Conservation (phyloP, 2,888 invertebrate genomes). For the Amiota communis region DNA sequence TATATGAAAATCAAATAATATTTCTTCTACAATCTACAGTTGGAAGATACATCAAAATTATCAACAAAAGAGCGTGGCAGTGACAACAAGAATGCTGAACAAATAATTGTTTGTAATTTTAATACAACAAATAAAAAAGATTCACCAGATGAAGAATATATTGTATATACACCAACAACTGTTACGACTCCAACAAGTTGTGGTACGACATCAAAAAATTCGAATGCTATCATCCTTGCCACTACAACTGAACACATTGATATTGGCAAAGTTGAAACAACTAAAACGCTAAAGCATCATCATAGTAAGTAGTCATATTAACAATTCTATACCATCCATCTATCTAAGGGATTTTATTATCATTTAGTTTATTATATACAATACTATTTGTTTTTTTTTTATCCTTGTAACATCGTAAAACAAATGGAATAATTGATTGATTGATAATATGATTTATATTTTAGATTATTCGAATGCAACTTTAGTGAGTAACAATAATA, state of each 20-base stretch:
- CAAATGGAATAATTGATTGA: not conserved
- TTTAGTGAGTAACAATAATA: not conserved
- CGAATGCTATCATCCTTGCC: no score
- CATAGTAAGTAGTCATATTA: slow-evolving; percentile 51
- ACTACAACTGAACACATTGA: not conserved
- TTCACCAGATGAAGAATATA: slow-evolving; percentile 51
- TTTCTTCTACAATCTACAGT: slow-evolving; percentile 1
- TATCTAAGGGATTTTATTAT: no score
- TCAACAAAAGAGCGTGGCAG: slow-evolving; percentile 44
- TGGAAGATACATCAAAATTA: slow-evolving; percentile 22
- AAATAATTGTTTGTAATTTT: slow-evolving; percentile 48
- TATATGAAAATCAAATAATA: no score
- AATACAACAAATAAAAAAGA: slow-evolving; percentile 47
- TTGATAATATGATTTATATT: not conserved
- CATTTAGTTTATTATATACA: not conserved
- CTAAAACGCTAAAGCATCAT: slow-evolving; percentile 35
- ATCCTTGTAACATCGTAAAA: not conserved
- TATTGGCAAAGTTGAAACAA: not conserved
- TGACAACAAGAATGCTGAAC: slow-evolving; percentile 32
- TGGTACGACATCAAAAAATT: slow-evolving; percentile 44
- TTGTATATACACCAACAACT: slow-evolving; percentile 26
- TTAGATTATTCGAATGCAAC: slow-evolving; percentile 42
- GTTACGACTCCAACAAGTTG: slow-evolving; percentile 12
- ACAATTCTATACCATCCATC: not conserved
- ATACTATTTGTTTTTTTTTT: not conserved